Conservation (phyloP, 2,888 invertebrate species). For the Tiliacea aurago region DNA sequence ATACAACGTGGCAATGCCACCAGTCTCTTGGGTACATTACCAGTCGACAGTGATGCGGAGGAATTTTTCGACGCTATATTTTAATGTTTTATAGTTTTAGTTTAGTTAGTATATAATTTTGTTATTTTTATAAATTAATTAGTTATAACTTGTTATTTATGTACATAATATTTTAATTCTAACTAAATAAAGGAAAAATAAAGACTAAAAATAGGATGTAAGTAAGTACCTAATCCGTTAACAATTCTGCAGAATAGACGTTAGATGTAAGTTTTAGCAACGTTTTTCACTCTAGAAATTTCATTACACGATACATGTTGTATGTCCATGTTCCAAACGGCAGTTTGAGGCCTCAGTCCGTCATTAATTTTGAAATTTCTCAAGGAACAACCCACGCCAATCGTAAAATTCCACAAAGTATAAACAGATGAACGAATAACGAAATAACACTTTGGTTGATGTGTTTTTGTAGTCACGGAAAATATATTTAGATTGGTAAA, state of each 20-base stretch:
- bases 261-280: neutral
- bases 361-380: neutral
- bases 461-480: conserved; percentile 9
- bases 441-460: neutral
- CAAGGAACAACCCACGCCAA: neutral
- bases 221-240: neutral
- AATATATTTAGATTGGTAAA: conserved; percentile 28
- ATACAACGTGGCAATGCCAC: too few relatives aligned
- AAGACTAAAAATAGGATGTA: too few relatives aligned
- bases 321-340: neutral
- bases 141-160: too few relatives aligned
- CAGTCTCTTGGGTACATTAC: too few relatives aligned
- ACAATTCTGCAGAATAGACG: neutral
- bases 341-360: neutral
- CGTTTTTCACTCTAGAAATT: neutral
- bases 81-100: too few relatives aligned
- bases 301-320: neutral
- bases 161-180: too few relatives aligned
- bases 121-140: too few relatives aligned
- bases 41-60: too few relatives aligned
- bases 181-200: too few relatives aligned
- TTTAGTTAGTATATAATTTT: too few relatives aligned
- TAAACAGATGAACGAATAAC: neutral
- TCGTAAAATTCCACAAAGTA: neutral
- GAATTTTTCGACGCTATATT: too few relatives aligned